These are phyloP conservation scores for Ammodramus savannarum DNA, from an alignment of 2,113 vertebrate species.

Conservation along the genomic window DNA sequence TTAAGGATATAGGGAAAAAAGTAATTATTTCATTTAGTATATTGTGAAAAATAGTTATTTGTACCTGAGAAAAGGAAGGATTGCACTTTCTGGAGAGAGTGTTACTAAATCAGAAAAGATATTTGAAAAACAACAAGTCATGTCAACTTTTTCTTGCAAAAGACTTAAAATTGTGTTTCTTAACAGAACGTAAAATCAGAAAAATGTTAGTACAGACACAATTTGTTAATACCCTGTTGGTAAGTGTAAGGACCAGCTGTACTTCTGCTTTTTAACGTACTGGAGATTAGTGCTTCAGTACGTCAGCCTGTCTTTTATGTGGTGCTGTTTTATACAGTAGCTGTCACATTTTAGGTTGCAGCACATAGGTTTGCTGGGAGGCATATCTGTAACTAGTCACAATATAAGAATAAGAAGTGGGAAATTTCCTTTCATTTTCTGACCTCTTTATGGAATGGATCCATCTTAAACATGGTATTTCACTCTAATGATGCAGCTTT, in stretches of 20 bases:
- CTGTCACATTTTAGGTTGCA: not conserved
- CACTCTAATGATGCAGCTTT: not conserved
- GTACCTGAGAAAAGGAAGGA: not conserved
- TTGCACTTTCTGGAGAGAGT: not conserved
- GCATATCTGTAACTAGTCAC: not conserved
- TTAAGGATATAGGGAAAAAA: not conserved
- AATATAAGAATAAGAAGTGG: not conserved
- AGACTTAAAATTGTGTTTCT: not conserved
- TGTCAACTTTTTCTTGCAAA: not conserved
- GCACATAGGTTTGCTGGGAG: not conserved
- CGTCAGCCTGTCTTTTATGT: not conserved
- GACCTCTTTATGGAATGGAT: not conserved
- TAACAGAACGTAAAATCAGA: not conserved
- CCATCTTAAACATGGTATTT: not conserved
- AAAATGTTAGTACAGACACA: not conserved
- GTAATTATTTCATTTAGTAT: not conserved
- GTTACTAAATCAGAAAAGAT: not conserved
- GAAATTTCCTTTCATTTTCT: not conserved
- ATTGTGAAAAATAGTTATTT: not conserved
- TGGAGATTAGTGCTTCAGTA: not conserved
- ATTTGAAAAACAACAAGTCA: not conserved
- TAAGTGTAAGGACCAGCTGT: not conserved
- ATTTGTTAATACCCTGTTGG: not conserved
- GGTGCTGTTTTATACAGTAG: not conserved
- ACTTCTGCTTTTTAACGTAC: not conserved